Base-by-base conservation (phyloP, 2,797 vertebrate genomes). In the Ataeniobius toweri region DNA sequence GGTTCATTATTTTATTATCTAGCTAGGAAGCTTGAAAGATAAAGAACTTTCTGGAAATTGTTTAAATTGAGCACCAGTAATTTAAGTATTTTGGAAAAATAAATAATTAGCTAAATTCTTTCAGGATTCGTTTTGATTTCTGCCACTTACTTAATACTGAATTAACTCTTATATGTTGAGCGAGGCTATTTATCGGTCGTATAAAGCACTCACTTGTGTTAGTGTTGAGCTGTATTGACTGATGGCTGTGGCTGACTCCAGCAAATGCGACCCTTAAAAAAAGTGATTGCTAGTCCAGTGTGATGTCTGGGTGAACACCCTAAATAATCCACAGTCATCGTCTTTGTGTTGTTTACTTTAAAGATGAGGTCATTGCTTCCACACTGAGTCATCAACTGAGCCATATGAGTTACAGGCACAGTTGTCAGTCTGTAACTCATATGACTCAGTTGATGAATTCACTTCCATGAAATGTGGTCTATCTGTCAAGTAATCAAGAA, bases 281-380 rank as follows among this genome's bases (percentile, higher is more conserved):
- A 41, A 44, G 65, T 36, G 24, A 44, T 68, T 68, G n/a, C 65
- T 20, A 68, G 65, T 46, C 41, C 65, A n/a, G 65, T n/a, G 14
- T 68, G 39, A 68, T 46, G 22, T 68, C 22, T 68, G 39, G 39
- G 39, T 46, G 65, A 68, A 68, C 65, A 44, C 65, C 65, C 41
- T 68, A 14, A 72, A 53, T 13, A 3, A 18, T 12, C 70, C 70
- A 36, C 48, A 72, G 26, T 36, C 31, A n/a, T 72, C 22, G 39
- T 41, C 63, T 44, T 68, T 68, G 65, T 68, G 65, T 68, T 68
- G 65, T 68, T 68, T 55, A 72, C n/a, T 41, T 55, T 72, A 72
- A 12, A 55, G 31, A 55, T 73, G 72, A 73, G 55, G 72, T 73
- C 55, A 26, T 26, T 46, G n/a, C 56, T 74, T 41, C 55, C 72